Evolutionary conservation across 2,797 vertebrate genomes (phyloP).

Genomic region (Discoglossus pictus): DNA sequence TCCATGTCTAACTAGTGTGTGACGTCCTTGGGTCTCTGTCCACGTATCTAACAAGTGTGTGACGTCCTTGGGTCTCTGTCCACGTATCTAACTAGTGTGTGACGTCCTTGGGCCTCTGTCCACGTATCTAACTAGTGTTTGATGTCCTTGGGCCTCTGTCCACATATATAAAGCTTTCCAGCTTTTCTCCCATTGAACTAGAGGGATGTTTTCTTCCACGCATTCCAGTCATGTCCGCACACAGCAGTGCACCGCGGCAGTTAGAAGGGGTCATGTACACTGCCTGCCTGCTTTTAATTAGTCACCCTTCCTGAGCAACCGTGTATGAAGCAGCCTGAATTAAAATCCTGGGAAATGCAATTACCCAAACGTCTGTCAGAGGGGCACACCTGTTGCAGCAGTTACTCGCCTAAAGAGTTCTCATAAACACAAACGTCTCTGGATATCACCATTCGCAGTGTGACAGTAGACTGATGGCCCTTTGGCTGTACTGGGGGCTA

Average conservation of each 20-base stretch:
- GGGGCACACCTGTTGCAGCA: slow-evolving; percentile 1
- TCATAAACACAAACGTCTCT: not conserved
- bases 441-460: not conserved
- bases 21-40: too few species aligned
- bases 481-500: too few species aligned
- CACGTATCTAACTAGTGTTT: too few species aligned
- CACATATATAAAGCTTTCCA: too few species aligned
- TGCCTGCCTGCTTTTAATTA: slow-evolving; percentile 8
- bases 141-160: too few species aligned
- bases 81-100: too few species aligned
- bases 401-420: slow-evolving; percentile 12
- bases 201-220: not conserved
- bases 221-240: not conserved
- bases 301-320: not conserved
- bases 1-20: too few species aligned
- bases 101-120: too few species aligned
- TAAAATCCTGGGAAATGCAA: slow-evolving; percentile 3
- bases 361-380: slow-evolving; percentile 13
- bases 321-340: not conserved
- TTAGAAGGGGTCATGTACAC: not conserved
- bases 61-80: too few species aligned
- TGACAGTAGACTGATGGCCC: not conserved
- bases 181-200: too few species aligned
- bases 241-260: not conserved
- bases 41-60: too few species aligned